These are phyloP conservation scores for Darevskia mixta DNA, from an alignment of 2,797 vertebrate genomes.

Conservation along the genomic window DNA sequence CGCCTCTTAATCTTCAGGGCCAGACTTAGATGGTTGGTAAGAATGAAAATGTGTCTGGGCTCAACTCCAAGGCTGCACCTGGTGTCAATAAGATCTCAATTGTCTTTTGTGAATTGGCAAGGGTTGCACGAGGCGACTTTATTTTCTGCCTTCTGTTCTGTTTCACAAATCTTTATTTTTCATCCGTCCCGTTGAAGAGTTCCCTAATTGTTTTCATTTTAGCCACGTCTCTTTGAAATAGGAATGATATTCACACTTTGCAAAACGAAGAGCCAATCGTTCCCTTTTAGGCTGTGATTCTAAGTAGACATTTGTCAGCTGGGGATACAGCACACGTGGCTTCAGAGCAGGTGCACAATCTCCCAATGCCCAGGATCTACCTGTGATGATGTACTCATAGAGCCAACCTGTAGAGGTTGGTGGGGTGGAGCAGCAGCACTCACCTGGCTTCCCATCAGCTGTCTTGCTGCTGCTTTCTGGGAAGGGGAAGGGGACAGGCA, in stretches of 20 bases:
- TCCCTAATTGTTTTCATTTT: neutral
- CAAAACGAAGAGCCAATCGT: neutral
- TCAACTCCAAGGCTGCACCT: constrained; percentile 29
- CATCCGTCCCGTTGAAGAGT: neutral
- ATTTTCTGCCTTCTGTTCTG: neutral
- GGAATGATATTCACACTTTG: neutral
- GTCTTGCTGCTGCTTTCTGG: no score
- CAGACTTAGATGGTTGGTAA: constrained; percentile 39
- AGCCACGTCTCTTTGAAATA: neutral
- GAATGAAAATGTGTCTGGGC: neutral
- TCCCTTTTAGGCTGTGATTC: neutral
- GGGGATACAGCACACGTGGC: neutral
- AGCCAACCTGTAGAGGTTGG: neutral
- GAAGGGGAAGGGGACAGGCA: no score
- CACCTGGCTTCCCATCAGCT: no score
- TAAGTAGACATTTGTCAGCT: neutral
- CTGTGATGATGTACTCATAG: neutral
- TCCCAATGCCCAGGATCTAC: neutral
- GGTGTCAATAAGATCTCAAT: neutral
- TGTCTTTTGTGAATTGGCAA: neutral
- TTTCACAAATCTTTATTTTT: neutral
- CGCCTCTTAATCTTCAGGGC: constrained; percentile 46
- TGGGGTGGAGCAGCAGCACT: neutral
- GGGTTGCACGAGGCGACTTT: neutral
- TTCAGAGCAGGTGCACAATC: neutral